Conservation (phyloP, 2,797 vertebrate species). For the Eutrigla gurnardus region DNA sequence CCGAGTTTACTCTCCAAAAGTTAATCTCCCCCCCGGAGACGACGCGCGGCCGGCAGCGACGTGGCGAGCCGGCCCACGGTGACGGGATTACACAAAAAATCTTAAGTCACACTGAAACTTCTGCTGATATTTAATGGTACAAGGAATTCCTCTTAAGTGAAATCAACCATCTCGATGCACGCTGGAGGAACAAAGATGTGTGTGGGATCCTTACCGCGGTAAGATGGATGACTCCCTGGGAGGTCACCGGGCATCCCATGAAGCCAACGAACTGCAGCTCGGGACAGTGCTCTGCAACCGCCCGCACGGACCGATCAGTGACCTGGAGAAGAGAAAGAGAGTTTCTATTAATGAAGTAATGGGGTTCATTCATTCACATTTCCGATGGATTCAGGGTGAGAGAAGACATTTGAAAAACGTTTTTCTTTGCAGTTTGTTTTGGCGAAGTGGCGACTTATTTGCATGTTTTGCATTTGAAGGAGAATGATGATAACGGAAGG, state of each 20-base stretch:
- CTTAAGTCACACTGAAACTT: conserved; percentile 38
- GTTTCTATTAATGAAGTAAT: too few species aligned
- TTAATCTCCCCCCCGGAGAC: conserved; percentile 56
- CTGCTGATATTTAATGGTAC: conserved; percentile 47
- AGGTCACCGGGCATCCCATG: conserved; percentile 99
- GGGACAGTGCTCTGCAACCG: conserved; percentile 95
- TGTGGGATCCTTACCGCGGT: conserved; percentile 87
- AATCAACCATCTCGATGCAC: conserved; percentile 21
- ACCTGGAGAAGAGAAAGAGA: conserved; percentile 81
- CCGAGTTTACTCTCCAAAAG: conserved; percentile 58
- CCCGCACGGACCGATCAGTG: conserved; percentile 93
- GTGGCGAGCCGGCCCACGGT: conserved; percentile 29
- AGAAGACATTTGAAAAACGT: not conserved
- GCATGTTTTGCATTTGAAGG: too few species aligned
- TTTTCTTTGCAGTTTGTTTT: too few species aligned
- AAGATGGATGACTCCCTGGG: conserved; percentile 96
- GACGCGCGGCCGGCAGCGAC: conserved; percentile 32
- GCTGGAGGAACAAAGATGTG: conserved; percentile 10
- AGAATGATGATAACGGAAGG: conserved; percentile 26
- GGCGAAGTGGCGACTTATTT: too few species aligned
- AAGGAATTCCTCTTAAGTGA: conserved; percentile 38
- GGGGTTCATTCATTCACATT: not conserved
- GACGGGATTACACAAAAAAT: conserved; percentile 54
- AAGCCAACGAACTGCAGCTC: conserved; percentile 97
- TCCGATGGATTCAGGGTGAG: not conserved